Conservation (phyloP, 2,888 invertebrate species). For the Steinernema scapterisci region DNA sequence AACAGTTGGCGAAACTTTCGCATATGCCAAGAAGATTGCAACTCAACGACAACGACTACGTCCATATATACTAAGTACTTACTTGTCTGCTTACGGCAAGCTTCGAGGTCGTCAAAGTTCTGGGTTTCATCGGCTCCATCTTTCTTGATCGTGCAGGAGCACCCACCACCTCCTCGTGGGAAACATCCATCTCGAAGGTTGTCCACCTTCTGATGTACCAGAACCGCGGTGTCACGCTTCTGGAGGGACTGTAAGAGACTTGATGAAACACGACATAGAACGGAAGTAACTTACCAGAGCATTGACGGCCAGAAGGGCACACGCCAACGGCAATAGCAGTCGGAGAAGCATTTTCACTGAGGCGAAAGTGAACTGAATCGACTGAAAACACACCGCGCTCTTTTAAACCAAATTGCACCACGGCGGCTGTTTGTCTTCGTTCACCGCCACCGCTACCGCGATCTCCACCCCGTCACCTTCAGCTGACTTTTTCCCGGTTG, state of each 20-base stretch:
- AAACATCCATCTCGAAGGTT: constrained; percentile 38
- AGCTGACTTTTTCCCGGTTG: constrained; percentile 7
- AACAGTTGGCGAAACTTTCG: constrained; percentile 28
- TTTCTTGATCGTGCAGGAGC: constrained; percentile 49
- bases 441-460: not conserved
- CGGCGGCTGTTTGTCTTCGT: constrained; percentile 29
- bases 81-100: constrained; percentile 49
- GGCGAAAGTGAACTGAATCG: constrained; percentile 25
- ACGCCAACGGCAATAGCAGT: constrained; percentile 5
- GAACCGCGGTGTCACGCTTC: not conserved
- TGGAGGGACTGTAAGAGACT: not conserved
- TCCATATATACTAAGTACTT: too few species aligned
- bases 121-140: constrained; percentile 42
- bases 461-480: constrained; percentile 9
- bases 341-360: not conserved
- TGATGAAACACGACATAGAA: too few species aligned
- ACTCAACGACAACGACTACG: too few species aligned
- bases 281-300: not conserved
- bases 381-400: constrained; percentile 25
- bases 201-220: constrained; percentile 2
- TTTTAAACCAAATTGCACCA: constrained; percentile 29
- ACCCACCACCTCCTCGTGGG: constrained; percentile 43
- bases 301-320: not conserved
- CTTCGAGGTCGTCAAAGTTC: constrained; percentile 44
- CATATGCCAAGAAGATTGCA: too few species aligned